Conservation (phyloP, 2,888 invertebrate genomes). For the Epistrophe grossulariae region DNA sequence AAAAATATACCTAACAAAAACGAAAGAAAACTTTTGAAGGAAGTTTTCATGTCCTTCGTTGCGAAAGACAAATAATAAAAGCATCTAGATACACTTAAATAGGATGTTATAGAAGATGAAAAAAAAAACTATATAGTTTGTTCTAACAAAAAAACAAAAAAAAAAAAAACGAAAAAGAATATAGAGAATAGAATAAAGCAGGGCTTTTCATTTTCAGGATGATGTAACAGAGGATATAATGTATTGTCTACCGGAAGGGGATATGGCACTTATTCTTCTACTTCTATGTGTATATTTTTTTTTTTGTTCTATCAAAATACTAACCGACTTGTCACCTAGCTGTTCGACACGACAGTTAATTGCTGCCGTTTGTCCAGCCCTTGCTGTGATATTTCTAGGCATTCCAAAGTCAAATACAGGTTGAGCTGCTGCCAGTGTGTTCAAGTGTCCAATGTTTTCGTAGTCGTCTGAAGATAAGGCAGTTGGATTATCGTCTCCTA, state of each 20-base stretch:
- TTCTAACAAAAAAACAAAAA: conserved; percentile 8
- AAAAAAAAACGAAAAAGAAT: conserved; percentile 8
- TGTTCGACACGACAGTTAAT: conserved; percentile 94
- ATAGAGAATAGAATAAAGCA: conserved; percentile 63
- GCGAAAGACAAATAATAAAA: conserved; percentile 59
- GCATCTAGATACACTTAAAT: conserved; percentile 74
- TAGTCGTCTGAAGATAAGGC: conserved; percentile 72
- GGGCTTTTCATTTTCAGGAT: conserved; percentile 74
- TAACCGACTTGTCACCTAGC: conserved; percentile 94
- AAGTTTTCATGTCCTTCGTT: conserved; percentile 60
- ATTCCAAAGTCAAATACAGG: conserved; percentile 95
- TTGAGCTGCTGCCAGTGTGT: conserved; percentile 78
- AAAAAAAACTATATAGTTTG: conserved; percentile 70
- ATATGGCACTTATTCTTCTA: conserved; percentile 41
- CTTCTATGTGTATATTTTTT: background rate
- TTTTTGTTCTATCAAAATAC: conserved; percentile 65
- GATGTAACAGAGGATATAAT: conserved; percentile 69
- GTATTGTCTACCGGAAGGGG: conserved; percentile 39
- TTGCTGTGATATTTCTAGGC: conserved; percentile 92
- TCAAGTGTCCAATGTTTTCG: conserved; percentile 67
- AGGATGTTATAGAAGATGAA: conserved; percentile 66
- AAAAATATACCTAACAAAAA: background rate
- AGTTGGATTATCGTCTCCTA: conserved; percentile 70
- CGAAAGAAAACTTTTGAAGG: conserved; percentile 35
- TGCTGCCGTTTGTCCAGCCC: conserved; percentile 94